phyloP scores from a whole-genome alignment of 2,797 vertebrate species.

The Anabacerthia variegaticeps region DNA sequence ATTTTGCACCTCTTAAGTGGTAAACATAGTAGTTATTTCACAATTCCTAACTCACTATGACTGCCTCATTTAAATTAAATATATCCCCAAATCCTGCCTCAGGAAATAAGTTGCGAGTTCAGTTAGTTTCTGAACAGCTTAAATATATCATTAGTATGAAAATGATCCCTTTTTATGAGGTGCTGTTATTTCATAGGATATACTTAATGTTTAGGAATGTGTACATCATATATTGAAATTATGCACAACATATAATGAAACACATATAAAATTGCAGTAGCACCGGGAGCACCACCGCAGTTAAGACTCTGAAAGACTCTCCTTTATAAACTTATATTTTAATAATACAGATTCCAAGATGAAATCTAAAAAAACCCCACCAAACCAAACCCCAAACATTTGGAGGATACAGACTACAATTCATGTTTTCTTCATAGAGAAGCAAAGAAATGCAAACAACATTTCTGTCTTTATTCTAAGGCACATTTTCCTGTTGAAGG shows the following conservation, averaged over 20 bases:
- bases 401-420: background rate
- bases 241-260: constrained; percentile 44
- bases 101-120: constrained; percentile 30
- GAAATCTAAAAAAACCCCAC: background rate
- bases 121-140: constrained; percentile 39
- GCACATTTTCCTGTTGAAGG: background rate
- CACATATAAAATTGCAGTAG: constrained; percentile 25
- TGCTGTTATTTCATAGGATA: constrained; percentile 51
- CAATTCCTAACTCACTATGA: constrained; percentile 36
- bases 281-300: background rate
- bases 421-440: background rate
- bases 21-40: constrained; percentile 19
- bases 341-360: background rate
- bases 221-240: constrained; percentile 42
- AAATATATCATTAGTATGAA: constrained; percentile 55
- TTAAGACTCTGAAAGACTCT: background rate
- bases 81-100: constrained; percentile 58
- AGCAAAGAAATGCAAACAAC: background rate
- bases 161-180: constrained; percentile 56
- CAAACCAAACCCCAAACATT: background rate
- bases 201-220: constrained; percentile 35
- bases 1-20: constrained; percentile 3
- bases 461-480: background rate
- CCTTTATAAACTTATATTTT: background rate
- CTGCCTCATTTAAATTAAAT: constrained; percentile 39